Percentiles rank a stretch among this genome's conserved stretches.
Evolutionary conservation across 2,888 invertebrate genomes (phyloP).

Genomic region (Drosophila suboccidentalis): DNA sequence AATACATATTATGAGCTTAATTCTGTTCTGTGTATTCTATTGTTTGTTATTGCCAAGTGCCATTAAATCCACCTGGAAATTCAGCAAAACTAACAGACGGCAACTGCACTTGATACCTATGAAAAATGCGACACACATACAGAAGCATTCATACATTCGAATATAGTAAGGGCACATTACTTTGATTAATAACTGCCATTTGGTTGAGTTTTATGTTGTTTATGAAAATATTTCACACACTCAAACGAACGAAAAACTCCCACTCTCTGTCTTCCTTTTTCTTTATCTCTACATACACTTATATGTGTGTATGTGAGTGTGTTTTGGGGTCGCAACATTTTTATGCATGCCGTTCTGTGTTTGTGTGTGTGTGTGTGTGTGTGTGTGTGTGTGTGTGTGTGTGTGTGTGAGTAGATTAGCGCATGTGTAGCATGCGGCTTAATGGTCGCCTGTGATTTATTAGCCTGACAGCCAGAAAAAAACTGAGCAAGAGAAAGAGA

Average conservation of each 20-base stretch:
- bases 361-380: conserved; percentile 40
- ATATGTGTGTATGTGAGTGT: conserved; percentile 10
- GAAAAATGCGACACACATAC: conserved; percentile 56
- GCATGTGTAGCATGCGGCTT: conserved; percentile 73
- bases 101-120: conserved; percentile 73
- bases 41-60: conserved; percentile 48
- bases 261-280: not conserved
- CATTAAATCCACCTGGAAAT: conserved; percentile 77
- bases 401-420: conserved; percentile 69
- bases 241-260: conserved; percentile 33
- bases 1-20: conserved; percentile 34
- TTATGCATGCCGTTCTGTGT: conserved; percentile 21
- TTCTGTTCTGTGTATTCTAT: conserved; percentile 25
- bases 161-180: conserved; percentile 69
- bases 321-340: conserved; percentile 48
- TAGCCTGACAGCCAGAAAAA: conserved; percentile 42
- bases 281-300: not conserved
- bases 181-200: conserved; percentile 82
- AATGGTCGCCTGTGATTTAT: conserved; percentile 74
- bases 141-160: conserved; percentile 18
- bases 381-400: conserved; percentile 33
- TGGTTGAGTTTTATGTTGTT: conserved; percentile 79
- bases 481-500: conserved; percentile 8
- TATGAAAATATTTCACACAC: conserved; percentile 78
- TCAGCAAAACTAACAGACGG: conserved; percentile 64